A percentile compares a stretch with the other conserved stretches of the same genome.
Evolutionary conservation across 2,797 vertebrate species (phyloP).

Genomic region (Eulemur albifrons): DNA sequence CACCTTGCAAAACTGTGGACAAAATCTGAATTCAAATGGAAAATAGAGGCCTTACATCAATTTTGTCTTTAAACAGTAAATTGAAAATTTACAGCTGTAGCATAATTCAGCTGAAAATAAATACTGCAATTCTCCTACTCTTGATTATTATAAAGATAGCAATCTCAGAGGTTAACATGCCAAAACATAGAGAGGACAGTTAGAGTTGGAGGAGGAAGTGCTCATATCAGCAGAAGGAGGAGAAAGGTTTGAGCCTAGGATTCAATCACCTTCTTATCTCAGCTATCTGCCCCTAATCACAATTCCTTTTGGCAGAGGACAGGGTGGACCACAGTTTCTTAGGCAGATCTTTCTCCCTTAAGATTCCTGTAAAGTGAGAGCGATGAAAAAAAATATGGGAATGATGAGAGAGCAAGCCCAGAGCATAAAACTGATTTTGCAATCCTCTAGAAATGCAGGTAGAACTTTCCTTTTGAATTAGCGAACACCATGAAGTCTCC

Average conservation of each 20-base stretch:
- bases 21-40: background rate
- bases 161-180: background rate
- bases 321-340: background rate
- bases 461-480: background rate
- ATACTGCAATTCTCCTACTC: background rate
- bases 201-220: background rate
- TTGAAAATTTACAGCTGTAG: background rate
- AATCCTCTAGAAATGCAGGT: background rate
- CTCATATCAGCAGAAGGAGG: background rate
- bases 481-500: background rate
- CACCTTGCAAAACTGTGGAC: background rate
- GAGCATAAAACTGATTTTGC: background rate
- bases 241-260: background rate
- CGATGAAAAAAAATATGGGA: background rate
- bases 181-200: background rate
- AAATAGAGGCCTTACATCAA: background rate
- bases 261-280: background rate
- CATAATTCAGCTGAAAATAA: background rate
- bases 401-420: background rate
- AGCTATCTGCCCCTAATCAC: background rate
- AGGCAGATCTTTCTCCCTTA: background rate
- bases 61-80: background rate
- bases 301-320: background rate
- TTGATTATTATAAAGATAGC: background rate
- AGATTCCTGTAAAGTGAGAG: background rate